These are phyloP conservation scores for Florisuga fusca DNA, from an alignment of 2,797 vertebrate species.

Conservation along the genomic window DNA sequence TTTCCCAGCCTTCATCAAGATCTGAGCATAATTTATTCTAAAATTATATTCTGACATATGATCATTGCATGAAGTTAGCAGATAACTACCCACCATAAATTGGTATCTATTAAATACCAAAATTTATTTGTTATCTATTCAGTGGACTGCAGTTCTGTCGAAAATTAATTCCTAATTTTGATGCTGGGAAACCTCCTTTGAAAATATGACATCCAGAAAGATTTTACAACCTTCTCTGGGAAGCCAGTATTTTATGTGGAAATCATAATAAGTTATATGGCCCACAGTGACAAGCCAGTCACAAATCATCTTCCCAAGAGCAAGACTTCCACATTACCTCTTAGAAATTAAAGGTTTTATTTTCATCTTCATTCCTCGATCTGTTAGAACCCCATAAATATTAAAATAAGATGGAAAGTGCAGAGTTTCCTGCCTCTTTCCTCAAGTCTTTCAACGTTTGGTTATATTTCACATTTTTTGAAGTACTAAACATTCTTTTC, in stretches of 20 bases:
- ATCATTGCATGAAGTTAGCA: neutral
- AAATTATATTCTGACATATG: neutral
- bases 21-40: neutral
- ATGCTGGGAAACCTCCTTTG: conserved; percentile 15
- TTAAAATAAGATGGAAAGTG: neutral
- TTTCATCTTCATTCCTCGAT: conserved; percentile 3
- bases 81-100: neutral
- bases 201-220: conserved; percentile 37
- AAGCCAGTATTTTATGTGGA: conserved; percentile 27
- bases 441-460: neutral
- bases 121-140: conserved; percentile 34
- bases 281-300: neutral
- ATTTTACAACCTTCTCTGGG: conserved; percentile 28
- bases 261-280: neutral
- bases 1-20: neutral
- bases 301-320: conserved; percentile 29
- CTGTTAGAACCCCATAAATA: neutral
- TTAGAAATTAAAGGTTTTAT: conserved; percentile 23
- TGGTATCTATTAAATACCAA: neutral
- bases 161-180: conserved; percentile 40
- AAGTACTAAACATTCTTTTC: neutral
- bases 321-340: neutral
- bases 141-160: neutral
- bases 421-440: neutral
- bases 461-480: neutral